Conservation (phyloP, 2,113 vertebrate genomes). For the human region DNA sequence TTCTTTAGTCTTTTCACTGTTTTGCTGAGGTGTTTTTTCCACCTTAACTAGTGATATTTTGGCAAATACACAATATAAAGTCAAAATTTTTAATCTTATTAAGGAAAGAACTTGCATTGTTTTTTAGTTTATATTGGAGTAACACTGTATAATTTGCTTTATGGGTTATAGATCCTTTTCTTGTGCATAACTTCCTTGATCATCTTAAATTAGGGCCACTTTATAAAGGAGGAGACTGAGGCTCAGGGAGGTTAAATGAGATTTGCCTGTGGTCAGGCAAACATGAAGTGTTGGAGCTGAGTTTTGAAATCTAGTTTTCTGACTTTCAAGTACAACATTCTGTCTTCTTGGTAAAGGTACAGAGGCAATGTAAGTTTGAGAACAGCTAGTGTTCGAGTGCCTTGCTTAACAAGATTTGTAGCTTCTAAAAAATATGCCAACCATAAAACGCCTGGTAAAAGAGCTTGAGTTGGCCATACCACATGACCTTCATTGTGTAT, state of each 20-base stretch:
- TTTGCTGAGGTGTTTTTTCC: neutral
- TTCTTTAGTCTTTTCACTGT: neutral
- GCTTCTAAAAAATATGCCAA: neutral
- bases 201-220: neutral
- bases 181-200: neutral
- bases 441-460: neutral
- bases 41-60: neutral
- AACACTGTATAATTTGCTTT: neutral
- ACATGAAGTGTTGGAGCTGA: neutral
- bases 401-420: neutral
- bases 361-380: neutral
- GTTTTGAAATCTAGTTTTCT: neutral
- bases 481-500: neutral
- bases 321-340: neutral
- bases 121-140: neutral
- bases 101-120: neutral
- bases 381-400: neutral
- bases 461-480: neutral
- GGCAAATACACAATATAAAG: neutral
- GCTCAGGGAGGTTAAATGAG: neutral
- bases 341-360: neutral
- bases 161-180: neutral
- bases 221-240: neutral
- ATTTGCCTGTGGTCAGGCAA: neutral
- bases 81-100: neutral